Evolutionary conservation across 2,888 invertebrate species (phyloP).

Genomic region (Pyrocoelia pectoralis): DNA sequence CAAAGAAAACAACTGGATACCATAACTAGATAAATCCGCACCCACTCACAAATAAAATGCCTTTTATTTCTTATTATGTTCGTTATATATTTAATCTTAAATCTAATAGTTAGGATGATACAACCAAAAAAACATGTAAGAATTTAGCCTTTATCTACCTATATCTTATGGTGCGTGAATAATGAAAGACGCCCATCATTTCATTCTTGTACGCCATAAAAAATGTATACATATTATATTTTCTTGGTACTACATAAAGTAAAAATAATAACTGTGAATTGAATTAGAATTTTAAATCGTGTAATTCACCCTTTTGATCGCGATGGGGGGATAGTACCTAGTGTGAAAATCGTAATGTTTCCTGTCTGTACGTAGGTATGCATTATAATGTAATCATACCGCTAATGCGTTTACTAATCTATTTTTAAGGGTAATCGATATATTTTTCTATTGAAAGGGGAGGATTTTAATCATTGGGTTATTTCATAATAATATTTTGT

Average conservation of each 20-base stretch:
- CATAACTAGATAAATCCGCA: not conserved
- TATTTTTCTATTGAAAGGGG: not conserved
- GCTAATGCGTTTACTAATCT: not conserved
- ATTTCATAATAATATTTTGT: too few species aligned
- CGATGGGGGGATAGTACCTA: slow-evolving; percentile 9
- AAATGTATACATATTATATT: slow-evolving; percentile 16
- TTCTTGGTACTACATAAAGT: slow-evolving; percentile 25
- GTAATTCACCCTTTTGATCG: slow-evolving; percentile 22
- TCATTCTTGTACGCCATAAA: not conserved
- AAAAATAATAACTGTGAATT: slow-evolving; percentile 3
- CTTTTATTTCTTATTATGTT: not conserved
- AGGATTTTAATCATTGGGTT: not conserved
- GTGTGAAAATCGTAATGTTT: slow-evolving; percentile 17
- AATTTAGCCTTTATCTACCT: slow-evolving; percentile 24
- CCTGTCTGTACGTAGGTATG: not conserved
- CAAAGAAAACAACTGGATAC: not conserved
- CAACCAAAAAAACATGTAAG: slow-evolving; percentile 23
- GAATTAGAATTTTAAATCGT: slow-evolving; percentile 28
- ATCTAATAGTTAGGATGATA: slow-evolving; percentile 25
- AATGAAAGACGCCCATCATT: slow-evolving; percentile 22
- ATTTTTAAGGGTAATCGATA: not conserved
- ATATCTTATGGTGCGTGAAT: slow-evolving; percentile 31
- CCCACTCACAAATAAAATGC: not conserved
- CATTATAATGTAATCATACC: slow-evolving; percentile 4
- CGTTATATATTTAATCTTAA: slow-evolving; percentile 17